phyloP scores from a whole-genome alignment of 2,113 vertebrate genomes.

The Misgurnus mizolepis region DNA sequence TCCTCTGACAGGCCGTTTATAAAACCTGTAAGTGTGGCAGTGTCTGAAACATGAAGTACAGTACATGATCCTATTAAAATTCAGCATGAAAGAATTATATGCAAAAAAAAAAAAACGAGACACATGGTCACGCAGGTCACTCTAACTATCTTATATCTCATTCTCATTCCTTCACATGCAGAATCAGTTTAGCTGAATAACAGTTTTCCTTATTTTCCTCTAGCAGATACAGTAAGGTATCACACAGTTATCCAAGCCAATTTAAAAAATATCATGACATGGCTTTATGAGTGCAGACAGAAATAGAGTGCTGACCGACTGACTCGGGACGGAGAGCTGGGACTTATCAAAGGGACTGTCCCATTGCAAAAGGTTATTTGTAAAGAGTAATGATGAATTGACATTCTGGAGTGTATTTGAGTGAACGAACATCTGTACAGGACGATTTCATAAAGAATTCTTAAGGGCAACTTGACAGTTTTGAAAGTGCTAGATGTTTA shows the following conservation, averaged over 20 bases:
- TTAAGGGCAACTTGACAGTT: neutral
- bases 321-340: too few species aligned
- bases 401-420: too few species aligned
- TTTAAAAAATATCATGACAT: neutral
- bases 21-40: slow-evolving; percentile 28
- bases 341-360: too few species aligned
- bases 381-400: too few species aligned
- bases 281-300: too few species aligned
- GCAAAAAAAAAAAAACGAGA: slow-evolving; percentile 12
- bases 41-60: slow-evolving; percentile 15
- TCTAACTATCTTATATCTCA: neutral
- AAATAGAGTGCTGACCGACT: too few species aligned
- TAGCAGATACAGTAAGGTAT: neutral
- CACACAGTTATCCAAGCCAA: neutral
- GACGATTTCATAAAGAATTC: too few species aligned
- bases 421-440: too few species aligned
- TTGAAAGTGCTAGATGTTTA: neutral
- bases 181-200: neutral
- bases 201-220: neutral
- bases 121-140: neutral
- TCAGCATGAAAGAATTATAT: slow-evolving; percentile 17
- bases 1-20: slow-evolving; percentile 24
- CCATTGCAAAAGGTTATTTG: too few species aligned
- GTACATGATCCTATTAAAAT: slow-evolving; percentile 26
- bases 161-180: slow-evolving; percentile 8